Conservation (phyloP, 2,113 vertebrate genomes). For the Podarcis cretensis region DNA sequence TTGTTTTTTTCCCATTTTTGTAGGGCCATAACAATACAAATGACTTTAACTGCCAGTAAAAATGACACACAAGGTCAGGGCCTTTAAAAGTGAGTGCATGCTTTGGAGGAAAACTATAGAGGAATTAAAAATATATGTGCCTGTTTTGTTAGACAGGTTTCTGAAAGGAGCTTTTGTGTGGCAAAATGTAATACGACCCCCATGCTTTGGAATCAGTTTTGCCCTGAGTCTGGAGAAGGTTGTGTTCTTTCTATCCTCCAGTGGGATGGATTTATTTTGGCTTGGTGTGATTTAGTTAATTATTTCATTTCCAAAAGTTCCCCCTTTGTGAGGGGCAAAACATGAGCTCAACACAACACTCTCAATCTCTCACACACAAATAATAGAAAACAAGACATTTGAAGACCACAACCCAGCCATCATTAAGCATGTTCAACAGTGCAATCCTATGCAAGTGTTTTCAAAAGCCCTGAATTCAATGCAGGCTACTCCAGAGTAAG, state of each 20-base stretch:
- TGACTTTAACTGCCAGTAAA: slow-evolving; percentile 60
- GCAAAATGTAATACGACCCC: slow-evolving; percentile 74
- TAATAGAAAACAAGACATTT: background rate
- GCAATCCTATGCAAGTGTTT: background rate
- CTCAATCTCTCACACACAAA: background rate
- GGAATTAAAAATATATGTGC: slow-evolving; percentile 71
- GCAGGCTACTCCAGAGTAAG: too few species aligned
- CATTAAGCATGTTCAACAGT: too few species aligned
- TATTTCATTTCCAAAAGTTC: background rate
- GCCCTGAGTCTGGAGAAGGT: slow-evolving; percentile 70
- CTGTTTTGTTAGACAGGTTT: slow-evolving; percentile 79
- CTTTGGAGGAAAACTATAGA: slow-evolving; percentile 66
- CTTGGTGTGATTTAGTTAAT: background rate
- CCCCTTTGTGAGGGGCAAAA: background rate
- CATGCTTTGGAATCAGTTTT: slow-evolving; percentile 72
- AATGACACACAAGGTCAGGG: slow-evolving; percentile 65
- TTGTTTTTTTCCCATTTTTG: slow-evolving; percentile 33
- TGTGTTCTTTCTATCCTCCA: slow-evolving; percentile 70
- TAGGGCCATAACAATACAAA: slow-evolving; percentile 65
- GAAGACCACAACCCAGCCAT: background rate
- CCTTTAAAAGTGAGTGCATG: slow-evolving; percentile 76
- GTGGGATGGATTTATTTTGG: slow-evolving; percentile 68
- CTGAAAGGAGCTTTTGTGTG: slow-evolving; percentile 87
- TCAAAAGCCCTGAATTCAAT: too few species aligned
- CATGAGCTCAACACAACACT: background rate